Evolutionary conservation across 2,113 vertebrate genomes (phyloP), one percentile per base, ranked within the genome.

Genomic region (Chionodraco myersi): DNA sequence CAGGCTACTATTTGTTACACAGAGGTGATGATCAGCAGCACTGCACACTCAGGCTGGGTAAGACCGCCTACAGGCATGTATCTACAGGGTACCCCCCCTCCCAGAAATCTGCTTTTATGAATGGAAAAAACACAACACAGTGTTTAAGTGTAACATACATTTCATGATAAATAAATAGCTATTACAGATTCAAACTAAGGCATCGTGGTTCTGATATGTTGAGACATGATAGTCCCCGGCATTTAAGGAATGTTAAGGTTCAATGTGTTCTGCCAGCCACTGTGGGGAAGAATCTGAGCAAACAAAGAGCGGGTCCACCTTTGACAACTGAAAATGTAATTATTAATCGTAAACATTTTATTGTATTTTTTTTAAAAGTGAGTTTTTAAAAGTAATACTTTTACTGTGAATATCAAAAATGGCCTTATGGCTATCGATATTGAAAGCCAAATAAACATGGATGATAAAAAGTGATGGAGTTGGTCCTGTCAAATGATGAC

Each of bases 1-100:
- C 7, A 0, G 89, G 90, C 62, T 68, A 63, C 51, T 1, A 10
- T 69, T 84, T 86, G 77, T 86, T 58, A 61, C 65, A 77, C 73
- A 63, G 23, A 48, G 63, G 58, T 56, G 68, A 83, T 53, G 72
- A 72, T 49, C 51, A 60, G 52, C 10, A 77, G 73, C 18, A 23
- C 21, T 30, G 11, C n/a, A 48, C 54, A 54, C 61, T 58, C 23
- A 64, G 49, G 47, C 23, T 15, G 51, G 47, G 3, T 13, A 14
- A 51, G 47, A 45, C 18, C 23, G 59, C 47, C 80, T 41, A 1
- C 53, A 60, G 76, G 61, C 71, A 73, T 15, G 23, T 41, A 41
- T 41, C 36, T 41, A 41, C 5, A 41, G 36, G 7, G 36, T 7
- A 6, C 36, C 6, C 7, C 36, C 36, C 36, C 7, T 8, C 36